Conservation (phyloP, 2,113 vertebrate genomes). For the Rhynchomys soricoides region DNA sequence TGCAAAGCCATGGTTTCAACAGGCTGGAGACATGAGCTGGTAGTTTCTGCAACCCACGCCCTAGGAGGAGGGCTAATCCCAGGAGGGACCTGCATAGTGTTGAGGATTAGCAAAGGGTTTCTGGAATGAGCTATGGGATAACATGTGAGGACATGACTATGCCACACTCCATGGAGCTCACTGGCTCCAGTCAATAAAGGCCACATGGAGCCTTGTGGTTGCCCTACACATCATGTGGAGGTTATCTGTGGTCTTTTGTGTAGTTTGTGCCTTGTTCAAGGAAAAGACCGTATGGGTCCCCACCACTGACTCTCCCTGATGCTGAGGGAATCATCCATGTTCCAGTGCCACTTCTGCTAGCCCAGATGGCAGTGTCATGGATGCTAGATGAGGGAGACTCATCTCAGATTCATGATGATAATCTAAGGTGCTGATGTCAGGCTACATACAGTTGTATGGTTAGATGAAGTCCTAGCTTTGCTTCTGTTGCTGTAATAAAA, state of each 20-base stretch:
- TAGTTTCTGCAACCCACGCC: neutral
- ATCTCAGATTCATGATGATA: neutral
- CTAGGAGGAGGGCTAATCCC: neutral
- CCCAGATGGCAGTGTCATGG: neutral
- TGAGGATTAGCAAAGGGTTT: neutral
- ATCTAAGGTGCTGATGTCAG: neutral
- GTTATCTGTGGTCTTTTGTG: neutral
- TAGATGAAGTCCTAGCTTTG: neutral
- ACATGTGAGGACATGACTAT: too few species aligned
- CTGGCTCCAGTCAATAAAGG: neutral
- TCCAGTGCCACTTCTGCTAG: neutral
- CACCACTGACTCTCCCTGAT: neutral
- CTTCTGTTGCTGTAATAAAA: neutral
- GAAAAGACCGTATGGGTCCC: too few species aligned
- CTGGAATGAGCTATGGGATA: neutral
- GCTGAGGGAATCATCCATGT: too few species aligned
- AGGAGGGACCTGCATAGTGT: neutral
- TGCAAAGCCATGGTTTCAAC: neutral
- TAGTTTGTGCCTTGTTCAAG: neutral
- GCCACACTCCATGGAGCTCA: too few species aligned
- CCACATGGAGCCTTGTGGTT: too few species aligned
- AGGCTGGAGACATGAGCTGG: neutral
- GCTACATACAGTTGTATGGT: too few species aligned
- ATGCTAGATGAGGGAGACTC: neutral
- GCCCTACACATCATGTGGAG: too few species aligned